These are phyloP conservation scores for Parnassius glacialis DNA, from an alignment of 2,888 invertebrate species.

Conservation along the genomic window DNA sequence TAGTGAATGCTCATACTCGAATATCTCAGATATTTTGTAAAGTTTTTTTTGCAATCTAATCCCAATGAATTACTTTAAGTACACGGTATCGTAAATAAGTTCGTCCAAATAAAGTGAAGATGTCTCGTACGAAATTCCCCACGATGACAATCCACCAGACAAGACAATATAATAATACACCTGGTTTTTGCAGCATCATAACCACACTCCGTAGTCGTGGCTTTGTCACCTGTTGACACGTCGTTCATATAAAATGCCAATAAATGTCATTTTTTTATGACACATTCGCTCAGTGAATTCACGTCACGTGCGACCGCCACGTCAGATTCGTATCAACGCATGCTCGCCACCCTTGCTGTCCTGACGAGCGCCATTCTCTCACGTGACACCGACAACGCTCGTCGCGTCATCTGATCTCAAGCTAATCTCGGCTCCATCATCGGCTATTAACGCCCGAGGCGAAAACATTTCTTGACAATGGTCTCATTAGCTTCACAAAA, in stretches of 20 bases:
- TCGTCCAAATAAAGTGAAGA: conserved; percentile 47
- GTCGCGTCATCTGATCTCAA: conserved; percentile 41
- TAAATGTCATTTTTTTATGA: conserved; percentile 81
- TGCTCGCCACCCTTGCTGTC: conserved; percentile 45
- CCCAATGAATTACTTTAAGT: neutral
- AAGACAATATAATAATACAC: conserved; percentile 50
- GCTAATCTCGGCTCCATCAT: conserved; percentile 62
- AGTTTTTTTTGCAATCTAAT: neutral
- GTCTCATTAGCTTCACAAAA: conserved; percentile 73
- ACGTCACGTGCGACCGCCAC: conserved; percentile 69
- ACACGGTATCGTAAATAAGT: conserved; percentile 5
- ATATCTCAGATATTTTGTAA: conserved; percentile 34
- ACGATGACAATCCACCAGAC: conserved; percentile 65
- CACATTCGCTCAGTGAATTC: conserved; percentile 61
- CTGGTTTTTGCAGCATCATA: conserved; percentile 73
- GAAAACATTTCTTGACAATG: conserved; percentile 64
- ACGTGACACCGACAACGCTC: conserved; percentile 50
- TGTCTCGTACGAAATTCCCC: conserved; percentile 59
- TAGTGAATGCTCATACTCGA: conserved; percentile 37
- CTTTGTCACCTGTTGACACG: conserved; percentile 68
- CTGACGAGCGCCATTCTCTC: conserved; percentile 59
- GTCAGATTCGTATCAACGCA: conserved; percentile 67
- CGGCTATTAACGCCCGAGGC: conserved; percentile 57
- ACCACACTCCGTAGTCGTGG: conserved; percentile 57
- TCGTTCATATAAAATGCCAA: conserved; percentile 78